Evolutionary conservation across 2,113 vertebrate genomes (phyloP), one percentile per base, ranked within the genome.

Genomic region (Microtus oregoni): DNA sequence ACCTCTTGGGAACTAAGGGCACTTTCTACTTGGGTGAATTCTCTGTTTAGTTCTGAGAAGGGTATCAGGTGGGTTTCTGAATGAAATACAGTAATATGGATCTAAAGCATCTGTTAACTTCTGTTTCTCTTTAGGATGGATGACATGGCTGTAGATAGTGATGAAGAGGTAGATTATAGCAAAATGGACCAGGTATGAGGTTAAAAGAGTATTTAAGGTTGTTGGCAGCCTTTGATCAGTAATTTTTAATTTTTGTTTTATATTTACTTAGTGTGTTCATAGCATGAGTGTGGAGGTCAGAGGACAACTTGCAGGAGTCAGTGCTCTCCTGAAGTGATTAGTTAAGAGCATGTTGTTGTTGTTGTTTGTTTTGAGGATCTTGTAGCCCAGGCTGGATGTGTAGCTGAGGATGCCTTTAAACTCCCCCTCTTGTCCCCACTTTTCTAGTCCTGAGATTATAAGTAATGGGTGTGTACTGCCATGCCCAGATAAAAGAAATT

Each of bases 91-190:
- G 35, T 32, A 14, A 7, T 68, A 47, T 3, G 0, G 7, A 50
- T 93, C 30, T 26, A 24, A 26, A 79, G 12, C 1, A 93, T 90
- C 94, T 44, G 0, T 97, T 76, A 68, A 70, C 94, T 92, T 30
- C 89, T 94, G 30, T 7, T 95, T 91, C 75, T 96, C 72, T 96
- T 38, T 92, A 99, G 99, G 81, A 99, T 99, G 99, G 99, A 99
- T 85, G 99, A 99, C 97, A 99, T 99, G 98, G 99, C 99, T 10
- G 99, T 99, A 96, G 99, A 99, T 98, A 99, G 99, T 3, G 99
- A 99, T 92, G 99, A 99, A 86, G 99, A 99, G 93, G 99, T 99
- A 79, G 99, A 99, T 98, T 99, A 99, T 98, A 99, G 99, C 98
- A 99, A 99, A 98, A 99, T 99, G 99, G 99, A 99, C 97, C 99